Evolutionary conservation across 1,140 invertebrate genomes (phyloP), one percentile per base, ranked within the genome.

Genomic region (Drosophila gunungcola): DNA sequence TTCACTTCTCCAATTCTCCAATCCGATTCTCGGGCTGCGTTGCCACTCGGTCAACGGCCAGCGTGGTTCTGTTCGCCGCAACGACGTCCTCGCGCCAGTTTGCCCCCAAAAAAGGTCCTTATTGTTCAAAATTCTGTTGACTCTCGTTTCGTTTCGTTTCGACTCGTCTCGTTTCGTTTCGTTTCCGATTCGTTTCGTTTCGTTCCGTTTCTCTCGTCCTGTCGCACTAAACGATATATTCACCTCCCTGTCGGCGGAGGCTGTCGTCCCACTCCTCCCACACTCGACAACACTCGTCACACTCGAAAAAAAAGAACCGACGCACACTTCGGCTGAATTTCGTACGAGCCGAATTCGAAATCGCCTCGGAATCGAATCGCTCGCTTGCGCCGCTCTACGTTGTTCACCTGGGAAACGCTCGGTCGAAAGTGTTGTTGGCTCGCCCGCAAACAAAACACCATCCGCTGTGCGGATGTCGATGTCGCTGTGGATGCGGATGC

Each of bases 11-110:
- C 36, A 25, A 7, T 27, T 21, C 16, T 21, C 10, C 29, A 3
- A 36, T 4, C 32, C 49, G 13, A 58, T 68, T 46, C 49, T 64
- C 72, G 70, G 46, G 54, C 61, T 52, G 73, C 78, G 78, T 81
- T 86, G 73, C 82, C 84, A 85, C 81, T 85, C 82, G 81, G 78
- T 85, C 81, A 85, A 85, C 81, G 78, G 60, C 68, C 78, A 78
- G 73, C 81, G 81, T 85, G 73, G 63, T 80, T 86, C 78, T 85
- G 81, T 85, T 73, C 42, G 25, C 43, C 51, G 27, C 38, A 34
- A 51, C 69, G 53, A 45, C 49, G 67, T 81, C 80, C 81, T 85
- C 45, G 65, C 73, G 76, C 65, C 81, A 64, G 34, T 55, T 55
- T 64, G 58, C 39, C 39, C 61, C 61, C 55, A 61, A 64, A 38